Evolutionary conservation across 2,888 invertebrate species (phyloP), one percentile per base, ranked within the genome.

Genomic region (Cantharis nigra): DNA sequence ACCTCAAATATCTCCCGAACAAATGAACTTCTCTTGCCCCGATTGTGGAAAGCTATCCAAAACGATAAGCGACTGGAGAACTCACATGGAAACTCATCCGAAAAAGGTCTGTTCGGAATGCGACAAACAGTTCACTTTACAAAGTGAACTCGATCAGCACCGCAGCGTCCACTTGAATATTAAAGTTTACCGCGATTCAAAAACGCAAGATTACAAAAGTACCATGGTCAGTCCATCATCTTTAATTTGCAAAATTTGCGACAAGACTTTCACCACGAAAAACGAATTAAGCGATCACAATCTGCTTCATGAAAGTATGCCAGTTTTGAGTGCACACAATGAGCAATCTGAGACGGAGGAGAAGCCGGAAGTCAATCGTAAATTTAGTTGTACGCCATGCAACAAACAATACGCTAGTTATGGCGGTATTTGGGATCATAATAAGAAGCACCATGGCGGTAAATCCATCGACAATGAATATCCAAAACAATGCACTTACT

Each of bases 141-240:
- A 91, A 23, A 89, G 90, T 0, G 92, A 93, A 80, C 87, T 93
- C 2, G 91, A 91, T 0, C 92, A 93, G 83, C 94, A 94, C 83
- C 91, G 92, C 78, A 92, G 91, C 83, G 90, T 91, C 5, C 93
- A 94, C 85, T 88, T 93, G 79, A 91, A 93, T 81, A 90, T 93
- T 2, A 93, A 93, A 82, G 90, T 93, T 70, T 93, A 92, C 83
- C 91, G 92, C 81, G 93, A 93, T 71, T 91, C 93, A 0, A 91
- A 92, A 82, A 91, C 92, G 70, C 87, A 91, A 64, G 89, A 91
- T 0, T 92, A 92, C 80, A 91, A 91, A 79, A 90, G 90, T 11
- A 90, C 90, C 64, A 89, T 90, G 82, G 80, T 86, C 5, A 91
- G 91, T 80, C 90, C 91, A 0, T 23, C 65, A 89, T 89, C 3